phyloP scores from a whole-genome alignment of 2,113 vertebrate species.

The Myanophis thanlyinensis region DNA sequence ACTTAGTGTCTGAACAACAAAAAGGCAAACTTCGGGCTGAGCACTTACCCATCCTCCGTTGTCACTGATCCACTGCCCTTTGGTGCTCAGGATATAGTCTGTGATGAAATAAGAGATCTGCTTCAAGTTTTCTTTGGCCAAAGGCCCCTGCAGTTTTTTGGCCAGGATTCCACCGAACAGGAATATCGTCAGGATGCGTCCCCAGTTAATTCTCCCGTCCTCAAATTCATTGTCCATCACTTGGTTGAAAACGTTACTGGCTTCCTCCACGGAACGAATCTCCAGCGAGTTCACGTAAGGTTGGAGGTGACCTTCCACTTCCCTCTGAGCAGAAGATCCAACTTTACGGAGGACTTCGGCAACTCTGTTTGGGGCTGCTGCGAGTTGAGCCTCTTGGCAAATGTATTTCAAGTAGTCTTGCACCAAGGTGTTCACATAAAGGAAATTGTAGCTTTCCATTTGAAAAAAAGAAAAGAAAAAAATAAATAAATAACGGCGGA shows the following conservation, averaged over 20 bases:
- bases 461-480: not conserved
- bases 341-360: slow-evolving; percentile 56
- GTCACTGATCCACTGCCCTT: slow-evolving; percentile 67
- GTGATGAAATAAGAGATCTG: slow-evolving; percentile 70
- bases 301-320: slow-evolving; percentile 59
- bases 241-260: slow-evolving; percentile 61
- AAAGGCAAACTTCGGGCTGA: not conserved
- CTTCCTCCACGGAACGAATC: slow-evolving; percentile 56
- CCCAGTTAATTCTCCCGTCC: slow-evolving; percentile 75
- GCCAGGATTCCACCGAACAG: slow-evolving; percentile 68
- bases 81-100: slow-evolving; percentile 66
- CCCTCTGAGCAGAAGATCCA: slow-evolving; percentile 58
- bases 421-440: slow-evolving; percentile 58
- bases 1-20: not conserved
- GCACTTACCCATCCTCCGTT: slow-evolving; percentile 76
- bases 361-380: slow-evolving; percentile 42
- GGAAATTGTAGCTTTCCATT: slow-evolving; percentile 64
- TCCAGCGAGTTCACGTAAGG: slow-evolving; percentile 52
- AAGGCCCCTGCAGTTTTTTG: slow-evolving; percentile 62
- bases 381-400: slow-evolving; percentile 10
- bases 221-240: slow-evolving; percentile 73
- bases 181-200: slow-evolving; percentile 73
- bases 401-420: slow-evolving; percentile 67
- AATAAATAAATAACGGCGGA: fast-evolving
- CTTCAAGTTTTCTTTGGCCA: slow-evolving; percentile 46